Evolutionary conservation across 1,140 invertebrate genomes (phyloP), one percentile per base, ranked within the genome.

Genomic region (Pogonomyrmex californicus): DNA sequence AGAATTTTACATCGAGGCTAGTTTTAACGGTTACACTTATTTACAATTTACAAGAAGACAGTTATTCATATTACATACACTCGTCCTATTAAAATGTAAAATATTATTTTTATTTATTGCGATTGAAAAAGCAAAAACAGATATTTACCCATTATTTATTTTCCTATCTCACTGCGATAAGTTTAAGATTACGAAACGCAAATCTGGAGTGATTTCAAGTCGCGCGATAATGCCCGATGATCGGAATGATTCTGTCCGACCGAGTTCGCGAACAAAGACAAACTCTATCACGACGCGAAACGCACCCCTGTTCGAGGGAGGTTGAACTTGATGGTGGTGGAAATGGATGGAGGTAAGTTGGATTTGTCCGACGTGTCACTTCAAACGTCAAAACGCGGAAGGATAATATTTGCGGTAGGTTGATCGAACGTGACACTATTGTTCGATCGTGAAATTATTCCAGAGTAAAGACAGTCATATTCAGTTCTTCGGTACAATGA

Each of bases 401-500:
- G 17, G 56, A 89, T 62, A 91, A 91, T 91, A 91, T 91, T 91
- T 91, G 51, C 71, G 63, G 47, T 86, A 44, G 70, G 73, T 77
- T 85, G 70, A 47, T 79, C 85, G 54, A 77, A 49, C 51, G 60
- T 62, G 65, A 66, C 75, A 76, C 36, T 4, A 68, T 86, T 79
- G 44, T 83, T 81, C 63, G 62, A 68, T 79, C 51, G 49, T 83
- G 36, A 86, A 86, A 86, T 86, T 83, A 83, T 83, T 83, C 10
- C 44, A 70, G 41, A 38, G 56, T 54, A 54, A 36, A 70, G 33
- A 47, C 47, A 51, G 12, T 5, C 36, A 14, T 41, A 7, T 68
- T 79, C 54, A 44, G 36, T 17, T 14, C 36, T 17, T 66, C 7
- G 17, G 14, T 6, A 9, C 30, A 12, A 10, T 33, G 12, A 63